Evolutionary conservation across 35 echinoderm and acorn worm genomes (phyloP).

Genomic region (Diadema setosum): DNA sequence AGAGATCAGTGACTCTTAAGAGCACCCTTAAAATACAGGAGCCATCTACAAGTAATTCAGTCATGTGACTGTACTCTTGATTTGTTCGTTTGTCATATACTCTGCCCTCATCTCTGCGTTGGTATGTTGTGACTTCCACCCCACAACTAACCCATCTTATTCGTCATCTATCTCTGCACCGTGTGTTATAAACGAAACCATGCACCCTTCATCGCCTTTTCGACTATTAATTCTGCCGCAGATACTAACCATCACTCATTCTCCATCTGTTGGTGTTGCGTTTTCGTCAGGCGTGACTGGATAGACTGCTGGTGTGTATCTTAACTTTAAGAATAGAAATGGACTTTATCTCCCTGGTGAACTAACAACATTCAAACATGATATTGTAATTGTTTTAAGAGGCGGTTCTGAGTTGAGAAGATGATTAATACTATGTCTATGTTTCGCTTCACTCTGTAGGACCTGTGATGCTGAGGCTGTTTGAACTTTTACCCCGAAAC

Average conservation of each 20-base stretch:
- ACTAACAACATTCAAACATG: no score
- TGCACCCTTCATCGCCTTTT: no score
- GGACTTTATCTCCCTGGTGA: no score
- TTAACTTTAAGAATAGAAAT: no score
- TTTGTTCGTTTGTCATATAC: background rate
- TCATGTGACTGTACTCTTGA: background rate
- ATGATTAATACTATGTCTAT: no score
- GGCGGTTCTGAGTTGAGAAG: no score
- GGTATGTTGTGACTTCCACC: background rate
- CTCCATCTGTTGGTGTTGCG: no score
- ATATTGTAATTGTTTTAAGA: no score
- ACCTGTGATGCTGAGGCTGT: background rate
- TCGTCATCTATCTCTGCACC: background rate
- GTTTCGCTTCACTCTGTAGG: background rate
- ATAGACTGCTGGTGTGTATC: no score
- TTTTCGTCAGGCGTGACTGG: no score
- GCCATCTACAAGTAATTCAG: constrained; percentile 13
- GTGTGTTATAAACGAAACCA: background rate
- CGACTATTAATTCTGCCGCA: no score
- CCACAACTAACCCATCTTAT: background rate
- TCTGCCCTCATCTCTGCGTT: background rate
- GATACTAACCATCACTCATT: no score
- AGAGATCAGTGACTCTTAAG: background rate
- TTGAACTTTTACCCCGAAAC: background rate
- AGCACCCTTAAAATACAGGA: background rate